Conservation (phyloP, 1,140 invertebrate genomes). For the Globodera rostochiensis region DNA sequence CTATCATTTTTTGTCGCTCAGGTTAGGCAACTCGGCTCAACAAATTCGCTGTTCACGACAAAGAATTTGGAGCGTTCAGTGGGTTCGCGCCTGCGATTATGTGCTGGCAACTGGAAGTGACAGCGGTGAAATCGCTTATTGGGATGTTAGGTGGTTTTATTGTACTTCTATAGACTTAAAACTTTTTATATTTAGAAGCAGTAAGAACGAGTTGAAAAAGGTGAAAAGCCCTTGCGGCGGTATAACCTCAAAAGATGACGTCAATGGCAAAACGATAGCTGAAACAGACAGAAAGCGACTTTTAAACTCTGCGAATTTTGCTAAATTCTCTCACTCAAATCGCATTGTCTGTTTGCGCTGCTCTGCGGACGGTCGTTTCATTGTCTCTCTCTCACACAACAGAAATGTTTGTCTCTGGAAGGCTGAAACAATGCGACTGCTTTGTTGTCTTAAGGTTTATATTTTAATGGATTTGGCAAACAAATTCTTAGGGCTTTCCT, state of each 20-base stretch:
- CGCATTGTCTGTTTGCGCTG: conserved; percentile 20
- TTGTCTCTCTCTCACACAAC: conserved; percentile 19
- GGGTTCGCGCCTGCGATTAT: conserved; percentile 12
- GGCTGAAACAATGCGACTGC: conserved; percentile 12
- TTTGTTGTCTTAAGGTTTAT: conserved; percentile 11
- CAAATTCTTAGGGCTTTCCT: too few relatives aligned
- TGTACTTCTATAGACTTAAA: too few relatives aligned
- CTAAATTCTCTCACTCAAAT: background rate
- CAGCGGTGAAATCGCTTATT: conserved; percentile 20
- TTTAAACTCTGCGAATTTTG: background rate
- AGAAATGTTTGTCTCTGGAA: conserved; percentile 21
- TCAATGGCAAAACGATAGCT: background rate
- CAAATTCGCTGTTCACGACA: conserved; percentile 20
- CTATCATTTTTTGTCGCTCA: background rate
- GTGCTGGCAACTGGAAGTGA: conserved; percentile 30
- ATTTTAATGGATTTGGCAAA: too few relatives aligned
- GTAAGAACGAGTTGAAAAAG: conserved; percentile 8
- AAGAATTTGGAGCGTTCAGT: conserved; percentile 28
- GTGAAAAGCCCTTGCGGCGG: conserved; percentile 1
- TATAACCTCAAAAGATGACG: background rate
- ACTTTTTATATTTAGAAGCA: conserved; percentile 7
- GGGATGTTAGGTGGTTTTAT: conserved; percentile 25
- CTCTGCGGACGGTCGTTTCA: conserved; percentile 13
- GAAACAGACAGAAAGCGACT: background rate
- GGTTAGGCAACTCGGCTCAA: conserved; percentile 12